Base-by-base conservation (phyloP, 2,113 vertebrate genomes). In the Gorsachius goisagi region DNA sequence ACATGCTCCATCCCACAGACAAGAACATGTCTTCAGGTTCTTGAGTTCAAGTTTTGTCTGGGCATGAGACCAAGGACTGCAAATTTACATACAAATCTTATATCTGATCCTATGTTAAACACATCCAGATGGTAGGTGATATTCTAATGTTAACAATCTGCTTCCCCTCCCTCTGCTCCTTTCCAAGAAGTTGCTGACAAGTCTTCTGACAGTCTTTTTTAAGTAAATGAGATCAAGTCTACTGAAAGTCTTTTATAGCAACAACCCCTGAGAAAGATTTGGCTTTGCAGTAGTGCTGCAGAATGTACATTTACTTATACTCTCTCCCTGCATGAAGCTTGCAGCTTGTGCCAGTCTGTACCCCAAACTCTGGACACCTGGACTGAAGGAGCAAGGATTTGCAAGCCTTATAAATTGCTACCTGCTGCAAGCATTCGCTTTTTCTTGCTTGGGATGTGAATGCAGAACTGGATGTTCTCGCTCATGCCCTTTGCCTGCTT, bases 101-200 rank as follows among this genome's bases (percentile, higher is more conserved):
- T 88, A 95, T 94, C 81, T 89, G 74, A 91, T 97, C 89, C 87
- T 68, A 32, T 69, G 85, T 83, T 96, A 95, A 95, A 96, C 45
- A 41, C 41, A 89, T 89, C 84, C 94, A 96, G 96, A 94, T 96
- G 96, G 96, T 82, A 95, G 91, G 91, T 96, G 91, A 91, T 96
- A 95, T 94, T 96, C 93, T 95, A 95, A 96, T 95, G 87, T 72
- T 95, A 94, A 95, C 94, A 88, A 9, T 91, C 94, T 94, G 95
- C 85, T 94, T 94, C 74, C 62, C 77, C 85, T 95, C 93, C 89
- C 91, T 94, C 94, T 88, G 77, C 93, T 91, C 85, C 87, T 93
- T 89, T 89, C 89, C 58, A 88, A 93, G 94, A 95, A 97, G 91
- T 85, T 96, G 95, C 94, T 96, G 95, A 96, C 96, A 95, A 89